Evolutionary conservation across 92 coral and sea anemone species (phyloP).

Genomic region (Porites cylindrica): DNA sequence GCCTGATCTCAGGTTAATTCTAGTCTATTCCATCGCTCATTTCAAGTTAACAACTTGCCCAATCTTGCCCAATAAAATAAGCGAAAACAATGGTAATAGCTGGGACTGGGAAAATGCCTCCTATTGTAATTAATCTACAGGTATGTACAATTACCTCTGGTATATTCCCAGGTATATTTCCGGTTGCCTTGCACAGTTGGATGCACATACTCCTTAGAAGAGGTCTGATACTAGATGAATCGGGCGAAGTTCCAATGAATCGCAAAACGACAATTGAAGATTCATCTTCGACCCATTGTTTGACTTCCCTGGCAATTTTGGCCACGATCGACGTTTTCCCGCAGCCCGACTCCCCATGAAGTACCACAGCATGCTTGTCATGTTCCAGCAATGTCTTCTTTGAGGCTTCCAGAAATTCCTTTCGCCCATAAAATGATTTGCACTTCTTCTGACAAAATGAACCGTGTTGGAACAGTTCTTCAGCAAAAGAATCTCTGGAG

Average conservation of each 20-base stretch:
- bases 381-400: slow-evolving; percentile 59
- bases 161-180: slow-evolving; percentile 64
- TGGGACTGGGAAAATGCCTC: too few species aligned
- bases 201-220: slow-evolving; percentile 85
- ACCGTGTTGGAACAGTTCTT: slow-evolving; percentile 91
- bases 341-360: slow-evolving; percentile 95
- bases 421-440: slow-evolving; percentile 85
- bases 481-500: slow-evolving; percentile 79
- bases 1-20: too few species aligned
- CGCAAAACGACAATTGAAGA: slow-evolving; percentile 77
- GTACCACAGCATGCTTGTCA: slow-evolving; percentile 74
- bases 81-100: too few species aligned
- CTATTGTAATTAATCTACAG: neutral
- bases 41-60: too few species aligned
- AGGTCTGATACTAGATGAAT: slow-evolving; percentile 88
- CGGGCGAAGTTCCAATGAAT: slow-evolving; percentile 94
- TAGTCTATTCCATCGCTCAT: too few species aligned
- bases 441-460: slow-evolving; percentile 93
- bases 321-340: slow-evolving; percentile 99
- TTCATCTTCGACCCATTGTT: slow-evolving; percentile 85
- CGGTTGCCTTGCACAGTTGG: slow-evolving; percentile 90
- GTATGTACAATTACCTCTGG: slow-evolving; percentile 80
- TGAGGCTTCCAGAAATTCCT: slow-evolving; percentile 68
- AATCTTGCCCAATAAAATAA: too few species aligned
- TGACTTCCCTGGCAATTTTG: slow-evolving; percentile 74